phyloP scores from a whole-genome alignment of 2,797 vertebrate genomes.

The Xyrichtys novacula region DNA sequence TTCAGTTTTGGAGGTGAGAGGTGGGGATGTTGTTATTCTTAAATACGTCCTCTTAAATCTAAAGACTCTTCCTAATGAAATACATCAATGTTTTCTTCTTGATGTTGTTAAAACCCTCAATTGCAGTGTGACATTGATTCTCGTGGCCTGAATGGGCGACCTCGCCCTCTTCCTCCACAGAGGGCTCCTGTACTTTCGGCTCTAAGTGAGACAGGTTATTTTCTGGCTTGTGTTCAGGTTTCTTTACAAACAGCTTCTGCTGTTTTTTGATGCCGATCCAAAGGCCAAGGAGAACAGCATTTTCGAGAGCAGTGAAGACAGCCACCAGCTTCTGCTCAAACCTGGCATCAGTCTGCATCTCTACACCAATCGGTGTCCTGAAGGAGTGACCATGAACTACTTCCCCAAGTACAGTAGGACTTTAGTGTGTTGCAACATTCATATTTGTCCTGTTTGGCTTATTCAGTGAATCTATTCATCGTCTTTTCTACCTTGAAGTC shows the following conservation, averaged over 20 bases:
- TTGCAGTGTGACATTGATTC: too few species aligned
- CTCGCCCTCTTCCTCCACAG: background rate
- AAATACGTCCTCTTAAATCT: too few species aligned
- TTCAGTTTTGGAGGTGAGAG: background rate
- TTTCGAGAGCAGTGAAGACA: slow-evolving; percentile 70
- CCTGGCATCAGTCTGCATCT: slow-evolving; percentile 82
- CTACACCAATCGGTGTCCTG: slow-evolving; percentile 81
- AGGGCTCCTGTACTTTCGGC: slow-evolving; percentile 7
- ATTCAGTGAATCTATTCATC: background rate
- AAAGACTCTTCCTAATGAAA: too few species aligned
- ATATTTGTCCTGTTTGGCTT: background rate
- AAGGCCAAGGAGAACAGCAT: slow-evolving; percentile 74
- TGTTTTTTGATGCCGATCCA: slow-evolving; percentile 81
- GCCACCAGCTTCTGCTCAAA: slow-evolving; percentile 82
- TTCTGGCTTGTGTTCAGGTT: slow-evolving; percentile 76
- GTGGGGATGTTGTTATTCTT: too few species aligned
- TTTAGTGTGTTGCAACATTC: slow-evolving; percentile 7
- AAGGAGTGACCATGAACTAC: slow-evolving; percentile 72
- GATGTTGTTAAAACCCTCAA: too few species aligned
- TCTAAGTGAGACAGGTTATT: slow-evolving; percentile 18
- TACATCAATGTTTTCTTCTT: too few species aligned
- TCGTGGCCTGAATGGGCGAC: background rate
- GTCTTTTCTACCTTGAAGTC: too few species aligned
- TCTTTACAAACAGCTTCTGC: slow-evolving; percentile 86
- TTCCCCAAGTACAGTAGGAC: slow-evolving; percentile 53